Conservation (phyloP, 2,888 invertebrate species). For the Lasioglossum zephyrum region DNA sequence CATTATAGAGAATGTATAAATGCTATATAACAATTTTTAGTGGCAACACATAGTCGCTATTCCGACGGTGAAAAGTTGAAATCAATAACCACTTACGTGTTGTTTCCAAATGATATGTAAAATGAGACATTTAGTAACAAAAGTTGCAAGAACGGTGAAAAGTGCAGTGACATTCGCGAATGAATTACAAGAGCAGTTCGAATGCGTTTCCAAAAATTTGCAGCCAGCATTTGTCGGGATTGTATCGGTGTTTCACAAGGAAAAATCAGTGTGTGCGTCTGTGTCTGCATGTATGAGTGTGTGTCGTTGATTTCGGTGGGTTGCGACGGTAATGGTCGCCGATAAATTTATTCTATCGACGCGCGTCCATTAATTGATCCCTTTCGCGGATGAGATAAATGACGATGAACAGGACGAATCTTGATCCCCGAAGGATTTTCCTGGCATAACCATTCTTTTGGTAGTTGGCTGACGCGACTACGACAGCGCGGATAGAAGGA, state of each 20-base stretch:
- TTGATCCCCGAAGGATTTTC: conserved; percentile 56
- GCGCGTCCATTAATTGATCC: conserved; percentile 65
- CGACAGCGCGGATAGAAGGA: conserved; percentile 69
- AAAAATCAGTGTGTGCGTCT: not conserved
- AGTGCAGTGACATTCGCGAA: not conserved
- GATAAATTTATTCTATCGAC: conserved; percentile 42
- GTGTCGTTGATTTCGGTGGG: conserved; percentile 11
- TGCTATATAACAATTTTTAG: not conserved
- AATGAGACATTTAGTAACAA: not conserved
- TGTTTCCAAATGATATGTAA: not conserved
- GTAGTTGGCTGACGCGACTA: conserved; percentile 61
- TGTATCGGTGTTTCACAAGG: not conserved
- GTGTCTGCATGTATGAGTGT: not conserved
- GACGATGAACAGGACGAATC: conserved; percentile 56
- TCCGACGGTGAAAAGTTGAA: not conserved
- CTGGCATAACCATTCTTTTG: conserved; percentile 45
- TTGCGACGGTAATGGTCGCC: conserved; percentile 18
- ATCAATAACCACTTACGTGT: not conserved
- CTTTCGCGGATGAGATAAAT: conserved; percentile 63
- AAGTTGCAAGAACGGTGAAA: not conserved
- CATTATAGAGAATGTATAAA: too few species aligned
- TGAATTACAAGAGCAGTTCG: not conserved
- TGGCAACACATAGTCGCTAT: not conserved
- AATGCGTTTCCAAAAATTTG: not conserved
- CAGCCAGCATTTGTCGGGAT: not conserved